Conservation (phyloP, 2,888 invertebrate species). For the Dichetophora obliterata region DNA sequence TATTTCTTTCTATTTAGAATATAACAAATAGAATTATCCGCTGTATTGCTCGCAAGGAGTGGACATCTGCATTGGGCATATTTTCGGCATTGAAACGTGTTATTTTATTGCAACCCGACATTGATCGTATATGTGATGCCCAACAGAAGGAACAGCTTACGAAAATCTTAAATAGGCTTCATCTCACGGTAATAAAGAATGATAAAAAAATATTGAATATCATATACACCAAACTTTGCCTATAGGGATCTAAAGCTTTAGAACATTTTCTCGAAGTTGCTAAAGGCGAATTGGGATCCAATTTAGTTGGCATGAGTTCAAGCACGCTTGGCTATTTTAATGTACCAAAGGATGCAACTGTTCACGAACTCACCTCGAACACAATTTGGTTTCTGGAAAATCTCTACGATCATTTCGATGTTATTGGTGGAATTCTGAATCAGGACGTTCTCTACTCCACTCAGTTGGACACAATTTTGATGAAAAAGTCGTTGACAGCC, state of each 20-base stretch:
- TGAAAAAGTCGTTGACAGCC: constrained; percentile 69
- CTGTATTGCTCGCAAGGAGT: constrained; percentile 83
- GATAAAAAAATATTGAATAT: neutral
- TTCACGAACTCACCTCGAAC: constrained; percentile 95
- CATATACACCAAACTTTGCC: neutral
- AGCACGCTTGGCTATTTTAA: constrained; percentile 62
- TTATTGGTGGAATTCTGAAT: constrained; percentile 76
- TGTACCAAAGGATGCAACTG: constrained; percentile 94
- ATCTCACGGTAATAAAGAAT: constrained; percentile 75
- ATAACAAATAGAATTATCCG: constrained; percentile 82
- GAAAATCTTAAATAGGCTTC: constrained; percentile 80
- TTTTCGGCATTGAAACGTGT: constrained; percentile 87
- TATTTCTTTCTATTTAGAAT: constrained; percentile 69
- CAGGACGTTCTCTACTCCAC: constrained; percentile 74
- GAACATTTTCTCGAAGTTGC: constrained; percentile 95
- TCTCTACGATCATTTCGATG: constrained; percentile 82
- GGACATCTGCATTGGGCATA: constrained; percentile 82
- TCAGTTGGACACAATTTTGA: constrained; percentile 71
- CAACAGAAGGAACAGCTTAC: constrained; percentile 79
- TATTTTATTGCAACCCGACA: constrained; percentile 81
- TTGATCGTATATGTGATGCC: constrained; percentile 82
- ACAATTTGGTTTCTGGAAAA: constrained; percentile 93
- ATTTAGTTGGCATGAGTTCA: constrained; percentile 73
- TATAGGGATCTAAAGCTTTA: constrained; percentile 86
- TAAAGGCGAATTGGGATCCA: constrained; percentile 80